A percentile compares a stretch with the other conserved stretches of the same genome.
Evolutionary conservation across 2,888 invertebrate species (phyloP).

Genomic region (Augochlorella aurata): DNA sequence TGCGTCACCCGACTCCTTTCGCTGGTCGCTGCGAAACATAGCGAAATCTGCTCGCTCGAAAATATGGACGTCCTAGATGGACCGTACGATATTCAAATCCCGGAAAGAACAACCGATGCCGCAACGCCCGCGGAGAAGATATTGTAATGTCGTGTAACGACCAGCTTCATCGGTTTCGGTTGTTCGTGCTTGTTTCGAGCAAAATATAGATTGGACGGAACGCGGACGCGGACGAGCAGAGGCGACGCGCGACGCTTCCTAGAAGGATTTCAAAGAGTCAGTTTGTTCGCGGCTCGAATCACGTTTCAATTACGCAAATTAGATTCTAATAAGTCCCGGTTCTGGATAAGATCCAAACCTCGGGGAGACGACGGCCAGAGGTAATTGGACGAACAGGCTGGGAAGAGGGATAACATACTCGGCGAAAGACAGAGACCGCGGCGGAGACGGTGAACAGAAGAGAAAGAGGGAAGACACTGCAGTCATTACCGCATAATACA

Average conservation of each 20-base stretch:
- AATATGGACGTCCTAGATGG: background rate
- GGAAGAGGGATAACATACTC: constrained; percentile 32
- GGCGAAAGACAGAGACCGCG: constrained; percentile 1
- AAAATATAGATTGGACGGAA: background rate
- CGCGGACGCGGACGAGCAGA: constrained; percentile 1
- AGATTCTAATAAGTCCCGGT: constrained; percentile 65
- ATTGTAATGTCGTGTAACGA: background rate
- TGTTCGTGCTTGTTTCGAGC: background rate
- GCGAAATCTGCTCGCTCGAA: background rate
- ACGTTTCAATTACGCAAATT: constrained; percentile 73
- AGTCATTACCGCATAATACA: constrained; percentile 63
- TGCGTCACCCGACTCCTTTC: constrained; percentile 6
- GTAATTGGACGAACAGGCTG: constrained; percentile 60
- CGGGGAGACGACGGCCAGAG: constrained; percentile 32
- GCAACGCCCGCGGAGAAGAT: background rate
- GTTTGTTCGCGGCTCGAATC: constrained; percentile 58
- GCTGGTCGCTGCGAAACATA: background rate
- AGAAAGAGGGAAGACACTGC: constrained; percentile 33
- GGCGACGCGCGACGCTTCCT: constrained; percentile 28
- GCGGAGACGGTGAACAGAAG: background rate
- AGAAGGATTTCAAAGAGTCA: constrained; percentile 47
- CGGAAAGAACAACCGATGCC: no score
- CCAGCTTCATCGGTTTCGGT: background rate
- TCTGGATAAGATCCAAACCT: constrained; percentile 68
- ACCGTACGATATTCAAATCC: no score